Conservation (phyloP, 2,797 vertebrate species). For the Siniperca undulata region DNA sequence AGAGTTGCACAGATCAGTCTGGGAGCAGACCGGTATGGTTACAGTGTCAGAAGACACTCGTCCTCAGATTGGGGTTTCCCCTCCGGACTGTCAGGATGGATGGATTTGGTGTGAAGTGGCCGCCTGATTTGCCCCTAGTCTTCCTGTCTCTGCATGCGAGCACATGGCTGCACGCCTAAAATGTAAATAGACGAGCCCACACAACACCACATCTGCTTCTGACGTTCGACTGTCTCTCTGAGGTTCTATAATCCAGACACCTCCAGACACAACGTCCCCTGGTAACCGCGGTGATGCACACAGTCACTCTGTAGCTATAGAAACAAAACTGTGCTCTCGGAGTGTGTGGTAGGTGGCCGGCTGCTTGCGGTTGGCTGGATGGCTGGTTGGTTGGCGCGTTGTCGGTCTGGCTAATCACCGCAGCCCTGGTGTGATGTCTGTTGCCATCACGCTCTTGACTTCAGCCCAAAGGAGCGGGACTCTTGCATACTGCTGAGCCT, state of each 20-base stretch:
- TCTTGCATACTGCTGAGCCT: constrained; percentile 39
- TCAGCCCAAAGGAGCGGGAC: constrained; percentile 60
- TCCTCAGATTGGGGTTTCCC: neutral
- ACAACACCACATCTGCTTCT: constrained; percentile 62
- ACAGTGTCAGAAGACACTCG: neutral
- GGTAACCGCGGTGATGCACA: constrained; percentile 73
- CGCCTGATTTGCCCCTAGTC: constrained; percentile 9
- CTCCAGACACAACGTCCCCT: constrained; percentile 65
- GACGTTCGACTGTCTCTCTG: constrained; percentile 60
- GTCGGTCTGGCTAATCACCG: constrained; percentile 64
- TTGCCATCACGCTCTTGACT: constrained; percentile 67
- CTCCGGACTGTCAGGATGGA: constrained; percentile 31
- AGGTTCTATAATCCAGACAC: constrained; percentile 59
- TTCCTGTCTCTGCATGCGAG: constrained; percentile 22
- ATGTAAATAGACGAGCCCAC: constrained; percentile 43
- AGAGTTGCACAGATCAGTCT: neutral
- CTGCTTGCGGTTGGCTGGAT: constrained; percentile 64
- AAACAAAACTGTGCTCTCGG: constrained; percentile 58
- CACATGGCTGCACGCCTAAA: constrained; percentile 37
- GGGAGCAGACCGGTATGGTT: neutral
- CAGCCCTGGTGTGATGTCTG: constrained; percentile 77
- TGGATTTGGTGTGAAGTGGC: constrained; percentile 16
- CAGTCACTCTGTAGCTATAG: constrained; percentile 67
- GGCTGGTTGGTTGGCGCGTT: constrained; percentile 52
- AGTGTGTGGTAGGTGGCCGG: constrained; percentile 71